Evolutionary conservation across 23 tunicate species (phyloP).

Genomic region (Styela clava): DNA sequence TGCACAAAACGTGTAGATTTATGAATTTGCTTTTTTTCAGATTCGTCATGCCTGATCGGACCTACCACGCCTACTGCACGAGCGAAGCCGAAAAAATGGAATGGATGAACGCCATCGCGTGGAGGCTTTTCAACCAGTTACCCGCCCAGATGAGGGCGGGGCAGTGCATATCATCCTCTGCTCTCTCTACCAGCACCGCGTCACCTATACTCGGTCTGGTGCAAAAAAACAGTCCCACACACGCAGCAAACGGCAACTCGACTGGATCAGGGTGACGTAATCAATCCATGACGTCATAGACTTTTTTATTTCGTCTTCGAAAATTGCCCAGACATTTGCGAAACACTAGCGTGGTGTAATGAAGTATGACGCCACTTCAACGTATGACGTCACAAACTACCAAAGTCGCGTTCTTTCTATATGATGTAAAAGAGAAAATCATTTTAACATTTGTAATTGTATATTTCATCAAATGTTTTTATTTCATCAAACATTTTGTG

Average conservation of each 20-base stretch:
- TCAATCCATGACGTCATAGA: no score
- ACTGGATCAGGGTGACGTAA: neutral
- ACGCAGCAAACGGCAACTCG: slow-evolving; percentile 2
- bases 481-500: no score
- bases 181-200: slow-evolving; percentile 25
- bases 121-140: slow-evolving; percentile 55
- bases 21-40: slow-evolving; percentile 21
- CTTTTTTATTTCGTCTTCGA: no score
- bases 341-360: no score
- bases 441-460: no score
- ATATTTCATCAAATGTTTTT: no score
- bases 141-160: slow-evolving; percentile 65
- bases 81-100: slow-evolving; percentile 51
- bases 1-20: no score
- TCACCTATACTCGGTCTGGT: slow-evolving; percentile 12
- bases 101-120: slow-evolving; percentile 83
- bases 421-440: no score
- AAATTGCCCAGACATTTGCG: neutral
- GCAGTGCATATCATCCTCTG: slow-evolving; percentile 47
- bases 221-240: slow-evolving; percentile 8
- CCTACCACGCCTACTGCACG: slow-evolving; percentile 69
- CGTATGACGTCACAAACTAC: no score
- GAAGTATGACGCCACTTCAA: no score
- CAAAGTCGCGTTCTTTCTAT: no score
- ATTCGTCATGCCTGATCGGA: slow-evolving; percentile 62